A percentile compares a stretch with the other conserved stretches of the same genome.
These are phyloP conservation scores for Anniella stebbinsi DNA, from an alignment of 2,797 vertebrate species.

Conservation along the genomic window DNA sequence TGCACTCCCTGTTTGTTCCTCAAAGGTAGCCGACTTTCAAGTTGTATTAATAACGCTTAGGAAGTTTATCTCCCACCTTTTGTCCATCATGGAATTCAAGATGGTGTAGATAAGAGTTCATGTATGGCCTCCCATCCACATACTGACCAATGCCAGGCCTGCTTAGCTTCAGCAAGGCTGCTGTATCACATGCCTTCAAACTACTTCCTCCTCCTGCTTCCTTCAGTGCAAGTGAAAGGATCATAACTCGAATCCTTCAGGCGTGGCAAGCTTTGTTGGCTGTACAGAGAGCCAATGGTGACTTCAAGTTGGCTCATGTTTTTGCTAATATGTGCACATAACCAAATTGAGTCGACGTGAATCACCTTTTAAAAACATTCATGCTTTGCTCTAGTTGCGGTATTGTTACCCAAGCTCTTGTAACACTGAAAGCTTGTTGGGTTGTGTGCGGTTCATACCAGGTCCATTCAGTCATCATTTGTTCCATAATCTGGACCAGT, in stretches of 20 bases:
- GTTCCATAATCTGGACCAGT: background rate
- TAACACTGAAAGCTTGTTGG: background rate
- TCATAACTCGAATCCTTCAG: background rate
- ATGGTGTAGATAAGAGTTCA: background rate
- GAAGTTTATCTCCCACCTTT: background rate
- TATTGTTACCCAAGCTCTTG: background rate
- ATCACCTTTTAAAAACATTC: background rate
- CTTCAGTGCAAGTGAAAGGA: background rate
- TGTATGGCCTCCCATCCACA: background rate
- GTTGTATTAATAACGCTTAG: background rate
- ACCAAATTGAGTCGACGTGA: background rate
- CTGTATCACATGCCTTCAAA: background rate
- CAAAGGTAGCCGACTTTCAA: background rate
- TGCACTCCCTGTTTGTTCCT: background rate
- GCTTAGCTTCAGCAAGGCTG: background rate
- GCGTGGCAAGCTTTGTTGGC: background rate
- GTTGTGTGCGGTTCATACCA: background rate
- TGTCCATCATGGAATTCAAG: background rate
- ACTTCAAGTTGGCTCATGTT: background rate
- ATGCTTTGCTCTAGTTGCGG: background rate
- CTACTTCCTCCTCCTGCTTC: background rate
- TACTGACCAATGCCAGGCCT: background rate
- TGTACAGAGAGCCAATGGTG: background rate
- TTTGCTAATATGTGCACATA: background rate
- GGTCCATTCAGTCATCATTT: background rate